A percentile compares a stretch with the other conserved stretches of the same genome.
Conservation (phyloP, 2,888 invertebrate species). For the Lasioglossum figueresi region DNA sequence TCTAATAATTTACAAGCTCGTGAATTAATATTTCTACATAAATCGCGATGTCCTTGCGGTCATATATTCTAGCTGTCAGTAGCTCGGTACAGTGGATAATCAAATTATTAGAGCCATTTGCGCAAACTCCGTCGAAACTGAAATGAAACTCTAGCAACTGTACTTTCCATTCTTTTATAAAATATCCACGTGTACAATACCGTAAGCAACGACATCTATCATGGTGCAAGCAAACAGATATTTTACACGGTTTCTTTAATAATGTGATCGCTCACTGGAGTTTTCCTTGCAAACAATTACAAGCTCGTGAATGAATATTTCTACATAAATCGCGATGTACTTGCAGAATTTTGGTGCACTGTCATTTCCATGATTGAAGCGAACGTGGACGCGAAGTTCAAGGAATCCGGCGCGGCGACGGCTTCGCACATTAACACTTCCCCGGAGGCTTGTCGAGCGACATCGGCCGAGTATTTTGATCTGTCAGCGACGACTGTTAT, state of each 20-base stretch:
- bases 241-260: too few species aligned
- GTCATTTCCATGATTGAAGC: not conserved
- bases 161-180: too few species aligned
- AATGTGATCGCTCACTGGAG: too few species aligned
- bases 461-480: slow-evolving; percentile 33
- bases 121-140: too few species aligned
- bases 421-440: slow-evolving; percentile 12
- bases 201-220: too few species aligned
- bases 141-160: too few species aligned
- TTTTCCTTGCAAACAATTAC: too few species aligned
- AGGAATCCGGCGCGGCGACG: slow-evolving; percentile 19
- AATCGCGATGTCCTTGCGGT: not conserved
- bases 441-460: not conserved
- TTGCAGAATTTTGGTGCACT: not conserved
- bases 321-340: not conserved
- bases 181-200: too few species aligned
- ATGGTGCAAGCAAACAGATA: too few species aligned
- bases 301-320: too few species aligned
- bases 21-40: not conserved
- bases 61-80: not conserved
- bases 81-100: not conserved
- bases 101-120: too few species aligned
- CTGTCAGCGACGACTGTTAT: slow-evolving; percentile 27
- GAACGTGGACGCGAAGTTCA: not conserved
- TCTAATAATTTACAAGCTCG: too few species aligned